Base-by-base conservation (phyloP, 2,888 invertebrate genomes). In the Punctoribates punctum region DNA sequence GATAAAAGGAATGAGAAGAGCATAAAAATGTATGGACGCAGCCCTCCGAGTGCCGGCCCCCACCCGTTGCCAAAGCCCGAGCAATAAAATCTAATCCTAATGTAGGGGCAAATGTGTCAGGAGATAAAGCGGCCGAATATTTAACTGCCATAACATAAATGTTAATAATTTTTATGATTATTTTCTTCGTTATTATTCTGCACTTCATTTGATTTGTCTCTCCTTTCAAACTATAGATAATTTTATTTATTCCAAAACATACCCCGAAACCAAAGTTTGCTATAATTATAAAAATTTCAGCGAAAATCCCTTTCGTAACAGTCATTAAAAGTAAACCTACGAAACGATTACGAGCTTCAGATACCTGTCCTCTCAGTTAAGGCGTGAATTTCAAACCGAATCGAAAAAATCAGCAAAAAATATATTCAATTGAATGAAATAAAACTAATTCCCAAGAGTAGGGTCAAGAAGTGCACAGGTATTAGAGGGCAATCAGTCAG, bases 31-130 rank as follows among this genome's bases (percentile, higher is more conserved):
- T 20, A 17, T 20, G 62, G 29, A 42, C 42, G 42, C 42, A 27
- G 29, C 29, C 20, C 62, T 62, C 15, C 9, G 2, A 34, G 4
- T 34, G 34, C 4, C 34, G 8, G 34, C 34, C 4, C 5, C 4
- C 51, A n/a, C 51, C 51, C n/a, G 20, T 51, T n/a, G n/a, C 20
- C 42, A 42, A 62, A 62, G 62, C 62, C 62, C 23, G 20, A 51
- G 62, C 62, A 62, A 62, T 62, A 62, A 62, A 62, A 62, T 62
- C 27, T 62, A 62, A 62, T 62, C 62, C 62, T 62, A 29, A 62
- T 62, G 62, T 62, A 27, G 62, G 62, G 62, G 27, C 25, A 62
- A 62, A 62, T 62, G 62, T 62, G 62, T 62, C 62, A 62, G 51
- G 20, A 51, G 51, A 51, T 51, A 51, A 51, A 20, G 51, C 51